Percentiles rank a stretch among this genome's conserved stretches.
phyloP scores from a whole-genome alignment of 2,113 vertebrate species.

The Menura novaehollandiae region DNA sequence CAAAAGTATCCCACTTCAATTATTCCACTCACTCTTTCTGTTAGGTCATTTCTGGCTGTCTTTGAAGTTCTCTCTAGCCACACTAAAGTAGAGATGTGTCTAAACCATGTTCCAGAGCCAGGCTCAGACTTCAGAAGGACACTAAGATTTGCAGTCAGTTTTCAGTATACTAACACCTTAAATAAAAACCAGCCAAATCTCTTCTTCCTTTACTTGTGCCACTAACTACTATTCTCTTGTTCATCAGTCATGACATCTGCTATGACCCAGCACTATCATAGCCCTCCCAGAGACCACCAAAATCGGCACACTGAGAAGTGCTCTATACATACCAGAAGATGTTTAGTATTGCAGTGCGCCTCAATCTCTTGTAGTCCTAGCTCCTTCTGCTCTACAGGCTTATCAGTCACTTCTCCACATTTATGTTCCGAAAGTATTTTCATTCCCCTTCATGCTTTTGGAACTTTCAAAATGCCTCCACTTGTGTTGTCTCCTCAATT shows the following conservation, averaged over 20 bases:
- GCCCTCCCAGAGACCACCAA: neutral
- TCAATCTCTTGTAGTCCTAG: neutral
- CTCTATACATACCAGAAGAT: neutral
- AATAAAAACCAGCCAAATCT: neutral
- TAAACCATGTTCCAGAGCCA: neutral
- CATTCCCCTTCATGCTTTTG: neutral
- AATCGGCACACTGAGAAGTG: neutral
- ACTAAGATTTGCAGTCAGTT: neutral
- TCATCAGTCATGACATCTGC: neutral
- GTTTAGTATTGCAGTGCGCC: neutral
- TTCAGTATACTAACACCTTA: neutral
- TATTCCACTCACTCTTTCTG: neutral
- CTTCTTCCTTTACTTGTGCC: neutral
- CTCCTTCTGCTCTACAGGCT: neutral
- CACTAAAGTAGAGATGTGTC: neutral
- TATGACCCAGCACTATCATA: neutral
- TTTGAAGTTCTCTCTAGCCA: neutral
- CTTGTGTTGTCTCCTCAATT: neutral
- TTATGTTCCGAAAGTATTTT: neutral
- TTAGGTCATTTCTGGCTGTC: neutral
- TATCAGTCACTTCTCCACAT: neutral
- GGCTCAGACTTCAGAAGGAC: neutral
- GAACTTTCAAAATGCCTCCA: neutral
- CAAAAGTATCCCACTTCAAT: neutral
- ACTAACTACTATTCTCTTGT: neutral